phyloP scores from a whole-genome alignment of 2,797 vertebrate species.

The Cyclura pinguis region DNA sequence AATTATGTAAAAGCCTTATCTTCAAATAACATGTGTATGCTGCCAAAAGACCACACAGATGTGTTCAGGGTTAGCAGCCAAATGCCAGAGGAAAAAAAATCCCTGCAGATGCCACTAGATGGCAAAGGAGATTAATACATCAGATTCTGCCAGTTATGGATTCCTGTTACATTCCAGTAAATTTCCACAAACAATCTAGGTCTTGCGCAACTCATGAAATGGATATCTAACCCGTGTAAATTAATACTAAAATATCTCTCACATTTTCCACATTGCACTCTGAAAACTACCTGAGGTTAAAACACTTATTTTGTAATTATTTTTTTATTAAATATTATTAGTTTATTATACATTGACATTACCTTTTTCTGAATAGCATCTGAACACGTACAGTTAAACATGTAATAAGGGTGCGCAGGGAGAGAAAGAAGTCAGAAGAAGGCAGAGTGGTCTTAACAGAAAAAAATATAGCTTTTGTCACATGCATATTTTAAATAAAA shows the following conservation, averaged over 20 bases:
- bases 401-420: background rate
- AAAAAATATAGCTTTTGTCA: background rate
- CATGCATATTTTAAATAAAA: background rate
- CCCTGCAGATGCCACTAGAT: background rate
- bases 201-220: constrained; percentile 31
- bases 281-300: background rate
- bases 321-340: background rate
- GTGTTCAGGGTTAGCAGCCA: background rate
- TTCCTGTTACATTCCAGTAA: constrained; percentile 38
- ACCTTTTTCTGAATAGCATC: background rate
- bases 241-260: background rate
- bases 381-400: background rate
- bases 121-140: constrained; percentile 32
- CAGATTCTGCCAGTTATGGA: background rate
- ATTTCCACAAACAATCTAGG: constrained; percentile 55
- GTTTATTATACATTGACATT: too few relatives aligned
- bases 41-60: background rate
- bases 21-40: background rate
- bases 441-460: background rate
- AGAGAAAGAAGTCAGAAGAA: background rate
- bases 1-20: background rate
- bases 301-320: background rate
- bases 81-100: background rate
- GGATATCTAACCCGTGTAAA: background rate
- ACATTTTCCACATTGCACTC: constrained; percentile 5